These are phyloP conservation scores for Hippocampus barbouri DNA, from an alignment of 2,113 vertebrate genomes.

Conservation along the genomic window DNA sequence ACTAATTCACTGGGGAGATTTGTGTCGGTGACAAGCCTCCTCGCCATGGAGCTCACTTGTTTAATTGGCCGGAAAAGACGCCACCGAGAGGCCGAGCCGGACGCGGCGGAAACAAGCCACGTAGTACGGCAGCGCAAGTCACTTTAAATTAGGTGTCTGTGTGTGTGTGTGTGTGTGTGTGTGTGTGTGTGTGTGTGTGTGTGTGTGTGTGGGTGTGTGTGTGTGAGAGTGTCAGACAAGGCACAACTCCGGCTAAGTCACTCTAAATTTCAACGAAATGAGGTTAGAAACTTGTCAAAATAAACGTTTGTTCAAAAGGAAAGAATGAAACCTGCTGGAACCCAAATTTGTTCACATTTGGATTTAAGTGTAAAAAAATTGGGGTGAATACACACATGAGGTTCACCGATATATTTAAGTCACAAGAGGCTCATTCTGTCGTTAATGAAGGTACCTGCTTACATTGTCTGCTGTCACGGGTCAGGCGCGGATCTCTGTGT, in stretches of 20 bases:
- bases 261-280: neutral
- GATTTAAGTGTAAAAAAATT: neutral
- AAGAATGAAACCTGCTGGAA: neutral
- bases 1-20: conserved; percentile 7
- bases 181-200: too few relatives aligned
- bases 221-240: neutral
- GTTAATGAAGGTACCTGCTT: too few relatives aligned
- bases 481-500: too few relatives aligned
- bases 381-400: neutral
- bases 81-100: conserved; percentile 1
- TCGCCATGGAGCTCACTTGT: neutral
- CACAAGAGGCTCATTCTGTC: too few relatives aligned
- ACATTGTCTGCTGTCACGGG: too few relatives aligned
- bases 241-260: neutral
- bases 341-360: neutral
- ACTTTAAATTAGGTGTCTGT: conserved; percentile 2
- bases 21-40: conserved; percentile 6
- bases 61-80: conserved; percentile 12
- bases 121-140: neutral
- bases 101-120: neutral
- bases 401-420: too few relatives aligned
- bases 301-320: neutral
- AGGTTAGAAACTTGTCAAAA: neutral
- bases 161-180: neutral
- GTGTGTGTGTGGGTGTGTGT: too few relatives aligned